Percentiles rank a stretch among this genome's conserved stretches.
phyloP scores from a whole-genome alignment of 2,888 invertebrate genomes.

The Asteroscopus sphinx region DNA sequence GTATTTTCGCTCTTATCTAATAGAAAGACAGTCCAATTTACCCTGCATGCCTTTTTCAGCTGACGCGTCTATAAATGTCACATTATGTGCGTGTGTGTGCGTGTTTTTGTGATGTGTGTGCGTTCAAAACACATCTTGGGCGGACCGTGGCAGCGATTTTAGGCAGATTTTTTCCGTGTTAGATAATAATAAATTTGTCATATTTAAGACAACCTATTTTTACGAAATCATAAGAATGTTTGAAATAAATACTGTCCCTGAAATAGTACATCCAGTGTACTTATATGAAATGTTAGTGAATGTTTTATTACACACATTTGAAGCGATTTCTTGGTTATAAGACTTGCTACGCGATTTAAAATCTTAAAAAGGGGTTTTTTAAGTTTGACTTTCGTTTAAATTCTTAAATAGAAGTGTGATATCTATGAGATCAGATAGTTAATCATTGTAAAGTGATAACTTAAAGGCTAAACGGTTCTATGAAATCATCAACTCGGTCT shows the following conservation, averaged over 20 bases:
- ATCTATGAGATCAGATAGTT: no score
- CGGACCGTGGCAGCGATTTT: slow-evolving; percentile 72
- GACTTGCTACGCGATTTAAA: background rate
- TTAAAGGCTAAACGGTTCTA: no score
- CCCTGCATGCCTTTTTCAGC: slow-evolving; percentile 76
- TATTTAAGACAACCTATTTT: slow-evolving; percentile 55
- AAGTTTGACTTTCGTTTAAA: background rate
- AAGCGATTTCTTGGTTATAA: background rate
- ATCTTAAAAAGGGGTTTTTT: background rate
- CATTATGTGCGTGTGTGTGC: slow-evolving; percentile 70
- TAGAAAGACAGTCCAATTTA: slow-evolving; percentile 62
- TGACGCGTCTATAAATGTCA: slow-evolving; percentile 86
- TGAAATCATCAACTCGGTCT: no score
- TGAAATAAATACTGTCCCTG: background rate
- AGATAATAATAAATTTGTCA: slow-evolving; percentile 63
- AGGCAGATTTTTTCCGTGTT: slow-evolving; percentile 76
- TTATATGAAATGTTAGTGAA: background rate
- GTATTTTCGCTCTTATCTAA: slow-evolving; percentile 61
- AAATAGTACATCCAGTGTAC: background rate
- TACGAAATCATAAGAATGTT: slow-evolving; percentile 1
- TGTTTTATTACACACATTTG: background rate
- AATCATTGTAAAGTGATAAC: no score
- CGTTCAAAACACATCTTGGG: slow-evolving; percentile 84
- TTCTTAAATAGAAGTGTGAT: background rate
- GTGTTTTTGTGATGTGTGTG: slow-evolving; percentile 68